These are phyloP conservation scores for Clavelina lepadiformis DNA, from an alignment of 23 tunicate genomes.

Conservation along the genomic window DNA sequence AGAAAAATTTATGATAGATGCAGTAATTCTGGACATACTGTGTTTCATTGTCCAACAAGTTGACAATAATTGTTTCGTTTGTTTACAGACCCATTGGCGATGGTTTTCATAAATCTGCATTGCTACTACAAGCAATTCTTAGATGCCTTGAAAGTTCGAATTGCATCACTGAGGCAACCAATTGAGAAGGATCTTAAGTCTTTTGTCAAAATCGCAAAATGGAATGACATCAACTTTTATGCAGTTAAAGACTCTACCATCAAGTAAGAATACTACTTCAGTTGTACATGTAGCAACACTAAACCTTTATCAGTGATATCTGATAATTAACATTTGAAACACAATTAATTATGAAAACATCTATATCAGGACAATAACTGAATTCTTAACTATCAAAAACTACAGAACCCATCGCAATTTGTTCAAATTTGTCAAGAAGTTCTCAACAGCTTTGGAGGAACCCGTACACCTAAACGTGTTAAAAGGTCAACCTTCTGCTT, in stretches of 20 bases:
- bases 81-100: slow-evolving; percentile 29
- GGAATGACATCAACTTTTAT: slow-evolving; percentile 82
- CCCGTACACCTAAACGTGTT: slow-evolving; percentile 29
- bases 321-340: too few relatives aligned
- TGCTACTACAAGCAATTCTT: slow-evolving; percentile 56
- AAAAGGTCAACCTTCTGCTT: background rate
- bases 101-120: slow-evolving; percentile 36
- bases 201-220: slow-evolving; percentile 64
- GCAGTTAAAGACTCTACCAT: slow-evolving; percentile 46
- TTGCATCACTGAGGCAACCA: slow-evolving; percentile 43
- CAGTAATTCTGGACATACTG: too few relatives aligned
- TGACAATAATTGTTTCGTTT: too few relatives aligned
- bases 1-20: too few relatives aligned
- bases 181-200: slow-evolving; percentile 77
- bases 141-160: slow-evolving; percentile 8
- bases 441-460: slow-evolving; percentile 31
- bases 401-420: slow-evolving; percentile 62
- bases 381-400: too few relatives aligned
- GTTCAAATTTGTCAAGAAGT: slow-evolving; percentile 75
- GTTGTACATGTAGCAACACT: too few relatives aligned
- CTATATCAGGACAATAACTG: too few relatives aligned
- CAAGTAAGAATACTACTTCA: slow-evolving; percentile 45
- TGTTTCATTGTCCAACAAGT: too few relatives aligned
- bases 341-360: too few relatives aligned
- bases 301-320: too few relatives aligned